Evolutionary conservation across 2,113 vertebrate species (phyloP), one percentile per base, ranked within the genome.

Genomic region (Clarias magur): DNA sequence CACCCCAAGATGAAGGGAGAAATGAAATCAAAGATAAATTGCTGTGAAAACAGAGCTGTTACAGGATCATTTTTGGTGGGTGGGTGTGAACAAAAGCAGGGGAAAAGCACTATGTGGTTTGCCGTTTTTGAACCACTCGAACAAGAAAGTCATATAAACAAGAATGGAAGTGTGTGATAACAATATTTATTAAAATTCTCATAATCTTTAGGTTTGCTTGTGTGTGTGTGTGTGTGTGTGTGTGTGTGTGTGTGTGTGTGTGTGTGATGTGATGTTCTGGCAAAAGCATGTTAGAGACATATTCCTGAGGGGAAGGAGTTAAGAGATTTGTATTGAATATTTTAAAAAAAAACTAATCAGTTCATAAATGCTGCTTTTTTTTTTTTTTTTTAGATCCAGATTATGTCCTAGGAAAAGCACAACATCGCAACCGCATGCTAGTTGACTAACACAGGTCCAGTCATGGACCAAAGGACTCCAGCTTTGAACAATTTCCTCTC

Each of bases 11-110:
- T 27, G 75, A 78, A 60, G 62, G 54, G 25, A 86, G 59, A 82
- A 85, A 82, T 59, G 7, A 67, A 82, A 63, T 76, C n/a, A 63
- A 42, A 82, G 54, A 60, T 19, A 53, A 83, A 83, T 68, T 59
- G 60, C 80, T 82, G 54, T 54, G 25, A 79, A 54, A 25, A 73
- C 12, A 82, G 27, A 53, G 38, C 15, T 54, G 60, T 12, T 67
- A 67, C 34, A 72, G 15, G 57, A 75, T 75, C 27, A 38, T 83
- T 82, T 48, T 21, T 56, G 70, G 17, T 48, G 57, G 19, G 38
- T 19, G 13, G 23, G 34, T 21, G 48, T 30, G 67, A 42, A 38
- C 8, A 59, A 67, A 75, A 2, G 83, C n/a, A 13, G 1, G 27
- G 3, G 17, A 13, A 68, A 5, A 1, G 1, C 7, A 25, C 21